These are phyloP conservation scores for Drosophila persimilis DNA, from an alignment of 1,140 invertebrate genomes.

Conservation along the genomic window DNA sequence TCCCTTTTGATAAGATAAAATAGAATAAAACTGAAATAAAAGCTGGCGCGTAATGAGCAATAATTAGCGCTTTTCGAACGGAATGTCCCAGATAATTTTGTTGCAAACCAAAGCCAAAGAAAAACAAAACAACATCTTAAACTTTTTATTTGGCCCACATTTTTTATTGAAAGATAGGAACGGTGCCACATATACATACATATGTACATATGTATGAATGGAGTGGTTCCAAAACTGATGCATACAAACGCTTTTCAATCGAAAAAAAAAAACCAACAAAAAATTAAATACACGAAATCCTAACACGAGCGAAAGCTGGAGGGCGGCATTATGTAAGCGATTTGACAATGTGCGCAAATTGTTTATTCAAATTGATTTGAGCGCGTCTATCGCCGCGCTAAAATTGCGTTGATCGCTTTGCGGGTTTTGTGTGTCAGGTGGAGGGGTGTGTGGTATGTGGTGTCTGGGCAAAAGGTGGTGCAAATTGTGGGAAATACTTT, in stretches of 20 bases:
- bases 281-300: constrained; percentile 47
- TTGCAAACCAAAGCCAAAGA: constrained; percentile 32
- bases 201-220: neutral
- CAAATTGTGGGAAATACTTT: constrained; percentile 4
- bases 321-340: constrained; percentile 58
- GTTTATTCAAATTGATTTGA: constrained; percentile 74
- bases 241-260: no score
- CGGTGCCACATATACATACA: no score
- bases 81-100: constrained; percentile 46
- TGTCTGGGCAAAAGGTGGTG: constrained; percentile 20
- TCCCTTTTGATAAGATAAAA: constrained; percentile 56
- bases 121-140: constrained; percentile 43
- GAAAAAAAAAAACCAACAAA: constrained; percentile 27
- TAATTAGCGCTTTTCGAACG: constrained; percentile 55
- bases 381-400: constrained; percentile 18
- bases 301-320: no score
- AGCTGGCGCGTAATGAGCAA: constrained; percentile 59
- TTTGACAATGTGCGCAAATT: constrained; percentile 62
- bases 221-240: neutral
- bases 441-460: neutral
- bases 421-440: constrained; percentile 57
- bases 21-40: constrained; percentile 22
- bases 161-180: constrained; percentile 34
- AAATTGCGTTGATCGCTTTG: constrained; percentile 58
- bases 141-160: constrained; percentile 19